These are phyloP conservation scores for Anneissia japonica DNA, from an alignment of 35 echinoderm and acorn worm species.

Conservation along the genomic window DNA sequence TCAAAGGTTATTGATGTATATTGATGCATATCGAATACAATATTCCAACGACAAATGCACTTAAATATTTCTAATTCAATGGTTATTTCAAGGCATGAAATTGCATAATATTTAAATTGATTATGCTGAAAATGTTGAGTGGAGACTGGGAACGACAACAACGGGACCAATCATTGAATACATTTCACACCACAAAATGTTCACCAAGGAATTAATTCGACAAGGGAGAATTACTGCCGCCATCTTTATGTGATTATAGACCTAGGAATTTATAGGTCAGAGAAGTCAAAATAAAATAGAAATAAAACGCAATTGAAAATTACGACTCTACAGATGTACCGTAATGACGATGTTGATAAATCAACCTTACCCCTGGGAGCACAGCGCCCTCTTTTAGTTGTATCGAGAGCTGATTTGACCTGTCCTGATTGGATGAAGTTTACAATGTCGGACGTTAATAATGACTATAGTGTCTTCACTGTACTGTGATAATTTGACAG, in stretches of 20 bases:
- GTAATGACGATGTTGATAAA: not conserved
- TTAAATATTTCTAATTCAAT: no score
- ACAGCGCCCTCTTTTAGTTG: not conserved
- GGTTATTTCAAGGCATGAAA: no score
- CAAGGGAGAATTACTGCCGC: not conserved
- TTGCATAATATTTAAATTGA: no score
- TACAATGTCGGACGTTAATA: no score
- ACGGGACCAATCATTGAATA: no score
- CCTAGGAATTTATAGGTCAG: not conserved
- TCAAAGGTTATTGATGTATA: no score
- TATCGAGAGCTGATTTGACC: not conserved
- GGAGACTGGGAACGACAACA: no score
- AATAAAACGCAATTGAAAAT: not conserved
- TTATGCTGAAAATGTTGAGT: no score
- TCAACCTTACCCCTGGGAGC: not conserved
- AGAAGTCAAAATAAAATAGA: not conserved
- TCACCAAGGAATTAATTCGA: not conserved
- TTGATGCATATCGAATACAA: no score
- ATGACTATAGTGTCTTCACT: not conserved
- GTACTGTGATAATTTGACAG: not conserved
- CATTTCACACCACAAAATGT: no score
- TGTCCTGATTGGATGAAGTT: not conserved
- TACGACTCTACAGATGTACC: not conserved
- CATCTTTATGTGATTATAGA: not conserved
- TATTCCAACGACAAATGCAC: no score